Base-by-base conservation (phyloP, 2,113 vertebrate genomes). In the Cochlearius cochlearius region DNA sequence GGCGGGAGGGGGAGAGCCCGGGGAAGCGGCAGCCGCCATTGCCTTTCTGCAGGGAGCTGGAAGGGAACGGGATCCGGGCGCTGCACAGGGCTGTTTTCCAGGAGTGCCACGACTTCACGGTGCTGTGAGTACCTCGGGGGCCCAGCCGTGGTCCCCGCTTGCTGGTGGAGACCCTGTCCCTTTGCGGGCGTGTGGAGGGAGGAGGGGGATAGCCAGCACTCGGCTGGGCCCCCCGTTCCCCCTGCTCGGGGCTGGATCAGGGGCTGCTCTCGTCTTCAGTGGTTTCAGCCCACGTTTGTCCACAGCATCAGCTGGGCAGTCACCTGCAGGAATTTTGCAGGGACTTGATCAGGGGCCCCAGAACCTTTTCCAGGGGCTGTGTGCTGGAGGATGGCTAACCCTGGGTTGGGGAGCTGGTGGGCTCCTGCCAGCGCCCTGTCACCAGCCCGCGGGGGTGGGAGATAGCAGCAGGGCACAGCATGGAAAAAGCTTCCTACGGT, bases 41-140 rank as follows among this genome's bases (percentile, higher is more conserved):
- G 21, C 13, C 13, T 50, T 55, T 59, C 67, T 66, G 34, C 95
- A 98, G 98, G 82, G 98, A 98, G 59, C 90, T 98, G 88, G 97
- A 98, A 66, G 97, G 97, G 12, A 98, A 98, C 90, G 64, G 60
- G 68, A 96, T 98, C 56, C 66, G 20, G 27, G 81, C 41, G 4
- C 75, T 98, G 81, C 76, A 22, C 30, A 43, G 88, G 18, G 94
- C 92, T 11, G 90, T 76, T 60, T 97, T 98, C 93, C 94, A 88
- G 74, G 96, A 97, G 45, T 98, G 98, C 78, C 71, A 3, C 1
- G 53, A 94, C 45, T 83, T 98, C 66, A 97, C 96, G 3, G 97
- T 98, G 39, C 83, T 98, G 97, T 98, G 93, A 98, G 97, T 97
- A 76, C 19, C n/a, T 23, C 0, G 1, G n/a, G 64, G n/a, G 10